These are phyloP conservation scores for Chloropsis hardwickii DNA, from an alignment of 2,113 vertebrate genomes.

Conservation along the genomic window DNA sequence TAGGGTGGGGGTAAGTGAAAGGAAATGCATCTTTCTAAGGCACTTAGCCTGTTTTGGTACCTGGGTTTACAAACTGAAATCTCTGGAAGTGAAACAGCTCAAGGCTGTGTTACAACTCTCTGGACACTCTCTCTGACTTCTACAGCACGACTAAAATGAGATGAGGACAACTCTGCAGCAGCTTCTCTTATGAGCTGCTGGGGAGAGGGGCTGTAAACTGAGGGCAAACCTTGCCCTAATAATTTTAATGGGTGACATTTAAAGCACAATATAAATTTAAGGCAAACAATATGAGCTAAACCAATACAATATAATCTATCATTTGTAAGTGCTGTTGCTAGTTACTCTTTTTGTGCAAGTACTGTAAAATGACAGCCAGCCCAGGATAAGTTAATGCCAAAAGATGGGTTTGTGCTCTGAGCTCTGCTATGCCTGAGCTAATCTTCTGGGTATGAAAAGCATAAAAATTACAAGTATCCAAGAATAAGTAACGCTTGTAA, in stretches of 20 bases:
- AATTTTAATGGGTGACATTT: constrained; percentile 49
- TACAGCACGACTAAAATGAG: background rate
- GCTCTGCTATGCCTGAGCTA: constrained; percentile 61
- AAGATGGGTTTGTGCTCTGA: constrained; percentile 57
- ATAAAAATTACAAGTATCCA: constrained; percentile 59
- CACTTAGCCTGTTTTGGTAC: background rate
- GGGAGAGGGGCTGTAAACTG: constrained; percentile 17
- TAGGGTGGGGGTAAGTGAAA: background rate
- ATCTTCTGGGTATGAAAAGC: constrained; percentile 61
- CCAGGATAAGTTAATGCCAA: constrained; percentile 63
- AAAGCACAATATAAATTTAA: constrained; percentile 54
- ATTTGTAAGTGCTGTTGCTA: constrained; percentile 52
- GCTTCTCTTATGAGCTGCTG: background rate
- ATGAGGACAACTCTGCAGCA: background rate
- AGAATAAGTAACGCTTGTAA: constrained; percentile 59
- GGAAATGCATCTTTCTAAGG: background rate
- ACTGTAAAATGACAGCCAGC: constrained; percentile 66
- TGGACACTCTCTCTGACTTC: background rate
- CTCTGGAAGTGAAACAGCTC: background rate
- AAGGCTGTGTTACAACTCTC: background rate
- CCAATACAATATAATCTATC: constrained; percentile 42
- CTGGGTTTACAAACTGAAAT: background rate
- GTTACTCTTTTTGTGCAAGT: constrained; percentile 59
- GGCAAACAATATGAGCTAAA: constrained; percentile 43
- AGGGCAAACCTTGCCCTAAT: constrained; percentile 21